Percentiles rank a stretch among this genome's conserved stretches.
Conservation (phyloP, 2,797 vertebrate species). For the Danio albolineatus region DNA sequence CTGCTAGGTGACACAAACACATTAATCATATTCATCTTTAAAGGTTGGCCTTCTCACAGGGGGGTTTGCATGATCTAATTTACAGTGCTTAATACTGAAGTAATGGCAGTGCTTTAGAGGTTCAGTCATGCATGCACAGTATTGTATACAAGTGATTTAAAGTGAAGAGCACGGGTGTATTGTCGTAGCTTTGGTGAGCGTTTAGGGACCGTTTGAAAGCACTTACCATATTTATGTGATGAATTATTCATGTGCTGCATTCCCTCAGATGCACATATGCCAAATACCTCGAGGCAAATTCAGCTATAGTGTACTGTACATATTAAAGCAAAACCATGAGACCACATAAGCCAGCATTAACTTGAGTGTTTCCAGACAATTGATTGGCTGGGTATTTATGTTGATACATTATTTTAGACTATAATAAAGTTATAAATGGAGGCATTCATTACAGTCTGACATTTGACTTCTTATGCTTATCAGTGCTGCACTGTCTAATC, state of each 20-base stretch:
- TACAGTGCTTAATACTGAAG: slow-evolving; percentile 42
- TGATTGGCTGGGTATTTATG: background rate
- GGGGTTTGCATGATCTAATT: slow-evolving; percentile 12
- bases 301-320: too few species aligned
- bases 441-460: background rate
- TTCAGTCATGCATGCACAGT: slow-evolving; percentile 38
- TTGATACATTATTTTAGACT: too few species aligned
- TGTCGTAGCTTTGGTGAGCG: slow-evolving; percentile 63
- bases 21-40: too few species aligned
- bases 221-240: slow-evolving; percentile 75
- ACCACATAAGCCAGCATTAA: background rate
- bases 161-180: slow-evolving; percentile 57
- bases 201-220: slow-evolving; percentile 70
- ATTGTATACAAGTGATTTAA: slow-evolving; percentile 33
- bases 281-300: slow-evolving; percentile 53
- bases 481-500: too few species aligned
- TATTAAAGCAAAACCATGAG: background rate
- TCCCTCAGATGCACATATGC: slow-evolving; percentile 57
- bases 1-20: too few species aligned
- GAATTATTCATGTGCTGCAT: slow-evolving; percentile 73
- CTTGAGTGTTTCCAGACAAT: background rate
- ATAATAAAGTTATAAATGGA: background rate
- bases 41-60: background rate
- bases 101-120: slow-evolving; percentile 38
- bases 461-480: background rate